These are phyloP conservation scores for Melanostoma mellinum DNA, from an alignment of 2,888 invertebrate species.

Conservation along the genomic window DNA sequence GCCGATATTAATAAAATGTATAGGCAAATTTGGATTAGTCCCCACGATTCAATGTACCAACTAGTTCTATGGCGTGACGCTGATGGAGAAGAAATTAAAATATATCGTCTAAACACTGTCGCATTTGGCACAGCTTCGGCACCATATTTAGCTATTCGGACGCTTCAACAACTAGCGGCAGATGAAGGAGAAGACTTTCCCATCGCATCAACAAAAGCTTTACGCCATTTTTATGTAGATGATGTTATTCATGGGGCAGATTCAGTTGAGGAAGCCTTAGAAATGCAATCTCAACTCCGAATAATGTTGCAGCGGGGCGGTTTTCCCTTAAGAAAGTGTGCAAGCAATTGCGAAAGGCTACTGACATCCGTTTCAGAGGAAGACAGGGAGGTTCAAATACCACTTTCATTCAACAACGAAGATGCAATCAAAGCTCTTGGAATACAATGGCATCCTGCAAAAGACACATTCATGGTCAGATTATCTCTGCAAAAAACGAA, in stretches of 20 bases:
- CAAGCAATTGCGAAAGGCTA: constrained; percentile 23
- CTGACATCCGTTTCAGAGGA: neutral
- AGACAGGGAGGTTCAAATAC: constrained; percentile 16
- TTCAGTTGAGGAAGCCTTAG: neutral
- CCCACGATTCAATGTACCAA: neutral
- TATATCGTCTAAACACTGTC: neutral
- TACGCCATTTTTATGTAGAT: constrained; percentile 9
- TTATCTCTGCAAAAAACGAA: neutral
- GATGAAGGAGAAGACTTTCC: constrained; percentile 10
- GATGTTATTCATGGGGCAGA: constrained; percentile 26
- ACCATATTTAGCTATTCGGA: constrained; percentile 23
- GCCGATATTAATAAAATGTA: neutral
- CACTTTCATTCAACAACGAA: constrained; percentile 2
- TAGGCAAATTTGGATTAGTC: neutral
- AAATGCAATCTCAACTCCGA: too few relatives aligned
- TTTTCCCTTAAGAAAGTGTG: constrained; percentile 38
- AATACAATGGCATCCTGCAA: too few relatives aligned
- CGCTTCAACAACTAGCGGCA: constrained; percentile 21
- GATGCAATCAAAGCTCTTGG: too few relatives aligned
- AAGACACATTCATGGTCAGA: constrained; percentile 8
- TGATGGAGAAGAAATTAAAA: neutral
- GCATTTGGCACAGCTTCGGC: neutral
- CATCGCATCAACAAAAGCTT: constrained; percentile 1
- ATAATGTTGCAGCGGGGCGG: constrained; percentile 18
- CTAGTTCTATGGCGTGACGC: neutral